Evolutionary conservation across 2,113 vertebrate species (phyloP).

Genomic region (Melanerpes aurifrons): DNA sequence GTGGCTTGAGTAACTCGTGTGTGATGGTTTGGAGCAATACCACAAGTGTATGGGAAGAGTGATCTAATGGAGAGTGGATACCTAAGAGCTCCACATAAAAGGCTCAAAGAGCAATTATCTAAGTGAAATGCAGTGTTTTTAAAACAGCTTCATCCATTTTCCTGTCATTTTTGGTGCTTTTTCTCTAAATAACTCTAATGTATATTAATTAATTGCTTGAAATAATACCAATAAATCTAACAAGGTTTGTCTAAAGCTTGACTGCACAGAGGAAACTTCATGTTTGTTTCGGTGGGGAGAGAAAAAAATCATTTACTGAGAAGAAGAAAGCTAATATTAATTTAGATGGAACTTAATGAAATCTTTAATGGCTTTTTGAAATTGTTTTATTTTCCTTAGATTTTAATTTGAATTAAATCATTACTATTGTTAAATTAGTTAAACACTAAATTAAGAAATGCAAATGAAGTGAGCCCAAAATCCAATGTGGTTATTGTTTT

Average conservation of each 20-base stretch:
- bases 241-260: constrained; percentile 71
- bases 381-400: constrained; percentile 72
- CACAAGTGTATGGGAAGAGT: not conserved
- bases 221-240: constrained; percentile 76
- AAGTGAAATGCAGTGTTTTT: constrained; percentile 34
- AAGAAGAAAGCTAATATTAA: constrained; percentile 69
- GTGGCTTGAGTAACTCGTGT: not conserved
- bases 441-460: constrained; percentile 77
- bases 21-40: not conserved
- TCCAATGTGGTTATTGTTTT: constrained; percentile 72
- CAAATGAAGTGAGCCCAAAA: constrained; percentile 70
- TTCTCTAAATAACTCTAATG: constrained; percentile 55
- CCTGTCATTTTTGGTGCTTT: constrained; percentile 44
- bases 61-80: constrained; percentile 5
- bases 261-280: constrained; percentile 65
- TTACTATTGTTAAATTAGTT: constrained; percentile 75
- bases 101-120: constrained; percentile 55
- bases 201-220: constrained; percentile 76
- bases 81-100: constrained; percentile 13
- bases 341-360: constrained; percentile 71
- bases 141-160: constrained; percentile 68
- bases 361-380: constrained; percentile 68
- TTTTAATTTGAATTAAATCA: constrained; percentile 74
- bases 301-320: constrained; percentile 36
- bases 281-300: constrained; percentile 55